Evolutionary conservation across 2,113 vertebrate species (phyloP).

Genomic region (Macquaria ambigua): DNA sequence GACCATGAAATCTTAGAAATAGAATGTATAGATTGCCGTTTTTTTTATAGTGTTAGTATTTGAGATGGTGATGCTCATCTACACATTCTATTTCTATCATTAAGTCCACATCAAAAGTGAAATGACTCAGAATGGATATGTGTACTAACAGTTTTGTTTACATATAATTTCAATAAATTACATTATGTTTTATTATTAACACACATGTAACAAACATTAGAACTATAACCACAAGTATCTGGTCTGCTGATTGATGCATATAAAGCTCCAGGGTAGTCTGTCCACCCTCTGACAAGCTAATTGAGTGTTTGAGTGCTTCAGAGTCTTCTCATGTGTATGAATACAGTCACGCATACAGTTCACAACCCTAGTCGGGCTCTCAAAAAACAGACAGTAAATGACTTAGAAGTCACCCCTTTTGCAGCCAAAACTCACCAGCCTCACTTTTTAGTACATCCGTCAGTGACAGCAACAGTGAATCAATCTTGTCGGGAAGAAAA

Average conservation of each 20-base stretch:
- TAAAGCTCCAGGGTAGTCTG: constrained; percentile 63
- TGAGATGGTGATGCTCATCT: constrained; percentile 30
- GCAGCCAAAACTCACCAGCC: constrained; percentile 27
- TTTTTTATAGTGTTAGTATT: not conserved
- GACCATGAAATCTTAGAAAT: constrained; percentile 43
- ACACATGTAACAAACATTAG: constrained; percentile 81
- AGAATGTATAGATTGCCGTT: constrained; percentile 57
- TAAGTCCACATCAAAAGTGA: constrained; percentile 63
- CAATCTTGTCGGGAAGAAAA: constrained; percentile 48
- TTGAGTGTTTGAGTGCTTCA: constrained; percentile 38
- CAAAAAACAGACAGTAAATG: constrained; percentile 17
- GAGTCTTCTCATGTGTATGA: constrained; percentile 41
- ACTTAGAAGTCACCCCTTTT: constrained; percentile 20
- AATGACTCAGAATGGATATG: constrained; percentile 65
- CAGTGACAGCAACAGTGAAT: constrained; percentile 53
- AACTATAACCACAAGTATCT: constrained; percentile 86
- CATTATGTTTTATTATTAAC: constrained; percentile 77
- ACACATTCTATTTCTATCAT: constrained; percentile 62
- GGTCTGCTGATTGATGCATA: constrained; percentile 82
- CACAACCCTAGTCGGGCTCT: constrained; percentile 27
- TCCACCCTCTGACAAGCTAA: constrained; percentile 54
- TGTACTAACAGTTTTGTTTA: constrained; percentile 68
- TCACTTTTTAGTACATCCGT: constrained; percentile 44
- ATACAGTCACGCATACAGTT: constrained; percentile 35
- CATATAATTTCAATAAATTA: constrained; percentile 82